Conservation (phyloP, 2,888 invertebrate species). For the Anagyrus pseudococci region DNA sequence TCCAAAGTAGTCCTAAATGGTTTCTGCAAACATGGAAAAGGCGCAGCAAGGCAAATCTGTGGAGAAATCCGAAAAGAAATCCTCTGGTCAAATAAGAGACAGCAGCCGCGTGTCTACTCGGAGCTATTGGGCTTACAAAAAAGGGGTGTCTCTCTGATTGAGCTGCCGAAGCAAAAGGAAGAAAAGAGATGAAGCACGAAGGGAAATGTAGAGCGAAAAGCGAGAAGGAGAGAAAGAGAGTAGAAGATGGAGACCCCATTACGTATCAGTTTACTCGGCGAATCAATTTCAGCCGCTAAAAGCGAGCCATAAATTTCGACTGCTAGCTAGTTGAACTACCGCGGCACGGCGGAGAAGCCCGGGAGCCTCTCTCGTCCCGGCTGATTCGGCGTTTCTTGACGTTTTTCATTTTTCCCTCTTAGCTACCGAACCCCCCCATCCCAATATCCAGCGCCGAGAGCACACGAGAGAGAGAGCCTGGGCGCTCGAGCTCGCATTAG, state of each 20-base stretch:
- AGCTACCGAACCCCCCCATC: no score
- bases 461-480: constrained; percentile 9
- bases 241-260: constrained; percentile 46
- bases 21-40: constrained; percentile 25
- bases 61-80: constrained; percentile 23
- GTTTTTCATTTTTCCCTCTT: constrained; percentile 43
- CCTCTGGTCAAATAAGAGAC: constrained; percentile 36
- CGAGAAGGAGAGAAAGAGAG: constrained; percentile 25
- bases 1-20: constrained; percentile 19
- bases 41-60: not conserved
- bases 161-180: no score
- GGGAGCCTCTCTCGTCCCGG: no score
- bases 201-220: not conserved
- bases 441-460: no score
- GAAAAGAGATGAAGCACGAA: no score
- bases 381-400: constrained; percentile 49
- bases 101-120: constrained; percentile 10
- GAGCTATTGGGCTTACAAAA: constrained; percentile 5
- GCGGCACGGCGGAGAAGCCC: not conserved
- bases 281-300: constrained; percentile 54
- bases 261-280: constrained; percentile 53
- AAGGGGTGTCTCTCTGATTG: constrained; percentile 35
- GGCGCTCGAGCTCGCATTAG: constrained; percentile 33
- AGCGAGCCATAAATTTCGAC: constrained; percentile 52
- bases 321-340: constrained; percentile 41